A percentile compares a stretch with the other conserved stretches of the same genome.
Evolutionary conservation across 2,888 invertebrate species (phyloP).

Genomic region (Lomographa bimaculata): DNA sequence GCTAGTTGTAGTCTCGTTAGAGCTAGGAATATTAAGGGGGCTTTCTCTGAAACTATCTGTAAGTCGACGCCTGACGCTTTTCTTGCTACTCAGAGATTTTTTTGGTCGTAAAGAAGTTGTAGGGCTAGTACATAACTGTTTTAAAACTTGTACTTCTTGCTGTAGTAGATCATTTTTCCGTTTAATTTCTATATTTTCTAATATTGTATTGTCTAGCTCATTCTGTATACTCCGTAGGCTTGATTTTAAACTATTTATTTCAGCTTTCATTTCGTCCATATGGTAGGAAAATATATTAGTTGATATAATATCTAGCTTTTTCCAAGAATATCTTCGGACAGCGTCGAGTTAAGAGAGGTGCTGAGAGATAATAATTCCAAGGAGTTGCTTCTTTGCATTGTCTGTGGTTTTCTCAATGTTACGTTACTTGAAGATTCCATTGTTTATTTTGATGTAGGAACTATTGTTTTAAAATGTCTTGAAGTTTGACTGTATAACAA

Average conservation of each 20-base stretch:
- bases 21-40: no score
- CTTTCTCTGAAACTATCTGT: neutral
- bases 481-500: no score
- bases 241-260: neutral
- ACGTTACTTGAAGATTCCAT: no score
- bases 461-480: no score
- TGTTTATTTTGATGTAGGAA: no score
- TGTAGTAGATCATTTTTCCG: neutral
- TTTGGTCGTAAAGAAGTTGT: neutral
- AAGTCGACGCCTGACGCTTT: neutral
- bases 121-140: neutral
- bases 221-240: neutral
- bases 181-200: neutral
- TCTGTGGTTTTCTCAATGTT: no score
- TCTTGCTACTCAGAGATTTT: neutral
- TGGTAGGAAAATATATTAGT: neutral
- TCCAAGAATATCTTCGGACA: neutral
- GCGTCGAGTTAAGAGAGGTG: no score
- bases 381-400: no score
- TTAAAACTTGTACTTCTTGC: neutral
- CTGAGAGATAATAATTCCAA: no score
- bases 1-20: no score
- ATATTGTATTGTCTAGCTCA: neutral
- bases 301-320: neutral
- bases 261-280: neutral